phyloP scores from a whole-genome alignment of 2,113 vertebrate genomes.

The Promerops cafer region DNA sequence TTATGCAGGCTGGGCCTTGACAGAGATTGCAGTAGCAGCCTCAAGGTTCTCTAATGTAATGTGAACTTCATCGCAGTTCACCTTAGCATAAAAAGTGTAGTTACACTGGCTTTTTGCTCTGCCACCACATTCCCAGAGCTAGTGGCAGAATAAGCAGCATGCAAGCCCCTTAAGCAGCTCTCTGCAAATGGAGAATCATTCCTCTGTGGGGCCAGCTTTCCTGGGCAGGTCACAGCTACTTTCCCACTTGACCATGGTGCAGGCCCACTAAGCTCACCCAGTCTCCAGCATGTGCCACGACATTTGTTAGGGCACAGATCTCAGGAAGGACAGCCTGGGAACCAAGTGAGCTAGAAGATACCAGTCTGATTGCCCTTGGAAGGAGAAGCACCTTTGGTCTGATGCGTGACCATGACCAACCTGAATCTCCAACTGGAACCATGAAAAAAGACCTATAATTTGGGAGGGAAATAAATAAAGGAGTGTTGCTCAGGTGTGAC shows the following conservation, averaged over 20 bases:
- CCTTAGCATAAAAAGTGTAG: not conserved
- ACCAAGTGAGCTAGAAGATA: accelerated
- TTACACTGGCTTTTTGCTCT: not conserved
- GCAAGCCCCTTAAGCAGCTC: not conserved
- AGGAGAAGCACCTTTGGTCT: not conserved
- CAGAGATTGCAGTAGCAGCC: not conserved
- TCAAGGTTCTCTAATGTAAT: not conserved
- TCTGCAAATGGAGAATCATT: not conserved
- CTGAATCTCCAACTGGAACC: not conserved
- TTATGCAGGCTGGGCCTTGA: not conserved
- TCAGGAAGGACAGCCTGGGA: not conserved
- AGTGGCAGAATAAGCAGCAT: not conserved
- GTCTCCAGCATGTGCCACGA: not conserved
- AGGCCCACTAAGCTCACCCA: not conserved
- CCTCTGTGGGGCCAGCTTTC: accelerated
- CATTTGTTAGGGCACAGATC: not conserved
- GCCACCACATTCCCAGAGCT: not conserved
- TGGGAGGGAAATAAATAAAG: not conserved
- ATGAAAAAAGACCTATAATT: not conserved
- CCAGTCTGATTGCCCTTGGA: not conserved
- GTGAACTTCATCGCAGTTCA: not conserved
- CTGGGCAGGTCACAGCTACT: not conserved
- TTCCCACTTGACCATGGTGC: not conserved
- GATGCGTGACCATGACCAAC: not conserved
- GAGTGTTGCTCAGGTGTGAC: not conserved